Conservation (phyloP, 1,140 invertebrate species). For the Apis mellifera region DNA sequence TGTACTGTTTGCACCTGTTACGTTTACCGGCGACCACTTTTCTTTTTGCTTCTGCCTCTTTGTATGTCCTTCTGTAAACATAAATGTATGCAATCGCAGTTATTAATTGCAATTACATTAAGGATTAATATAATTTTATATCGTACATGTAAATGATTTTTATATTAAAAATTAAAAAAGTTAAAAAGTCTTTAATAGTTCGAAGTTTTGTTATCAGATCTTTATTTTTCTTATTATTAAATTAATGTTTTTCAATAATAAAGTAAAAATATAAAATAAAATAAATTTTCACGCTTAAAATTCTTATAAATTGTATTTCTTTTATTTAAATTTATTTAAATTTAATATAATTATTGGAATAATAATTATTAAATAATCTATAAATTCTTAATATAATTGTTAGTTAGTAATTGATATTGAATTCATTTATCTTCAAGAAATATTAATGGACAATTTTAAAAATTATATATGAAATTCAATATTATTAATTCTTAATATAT, state of each 20-base stretch:
- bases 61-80: slow-evolving; percentile 76
- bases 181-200: neutral
- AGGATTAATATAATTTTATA: neutral
- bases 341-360: neutral
- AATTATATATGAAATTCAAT: neutral
- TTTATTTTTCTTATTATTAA: neutral
- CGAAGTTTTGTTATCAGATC: neutral
- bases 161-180: neutral
- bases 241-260: neutral
- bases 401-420: neutral
- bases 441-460: neutral
- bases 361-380: neutral
- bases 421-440: neutral
- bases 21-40: slow-evolving; percentile 75
- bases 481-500: neutral
- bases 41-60: slow-evolving; percentile 73
- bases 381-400: neutral
- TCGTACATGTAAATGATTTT: neutral
- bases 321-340: neutral
- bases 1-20: slow-evolving; percentile 75
- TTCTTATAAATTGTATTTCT: neutral
- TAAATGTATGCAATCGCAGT: slow-evolving; percentile 20
- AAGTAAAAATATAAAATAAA: too few relatives aligned
- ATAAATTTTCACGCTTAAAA: neutral
- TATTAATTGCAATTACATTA: slow-evolving; percentile 29